These are phyloP conservation scores for Peribatodes rhomboidaria DNA, from an alignment of 2,888 invertebrate species.

Conservation along the genomic window DNA sequence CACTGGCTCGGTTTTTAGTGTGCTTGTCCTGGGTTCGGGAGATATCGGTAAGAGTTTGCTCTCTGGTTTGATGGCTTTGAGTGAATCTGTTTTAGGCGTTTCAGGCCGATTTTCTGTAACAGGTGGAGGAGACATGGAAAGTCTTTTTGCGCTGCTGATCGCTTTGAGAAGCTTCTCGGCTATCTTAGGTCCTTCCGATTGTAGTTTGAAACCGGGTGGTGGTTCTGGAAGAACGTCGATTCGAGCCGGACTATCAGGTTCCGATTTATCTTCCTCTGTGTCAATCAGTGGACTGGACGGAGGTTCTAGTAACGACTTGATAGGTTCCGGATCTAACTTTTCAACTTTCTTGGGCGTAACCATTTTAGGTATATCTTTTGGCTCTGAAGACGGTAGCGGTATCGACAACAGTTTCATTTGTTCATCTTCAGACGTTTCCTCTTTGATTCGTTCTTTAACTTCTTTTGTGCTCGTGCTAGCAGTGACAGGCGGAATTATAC, in stretches of 20 bases:
- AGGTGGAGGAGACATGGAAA: slow-evolving; percentile 80
- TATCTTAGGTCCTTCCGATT: slow-evolving; percentile 86
- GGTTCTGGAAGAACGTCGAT: slow-evolving; percentile 82
- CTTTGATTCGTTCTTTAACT: slow-evolving; percentile 36
- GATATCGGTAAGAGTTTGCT: slow-evolving; percentile 59
- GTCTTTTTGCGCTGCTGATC: slow-evolving; percentile 85
- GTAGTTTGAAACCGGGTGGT: slow-evolving; percentile 78
- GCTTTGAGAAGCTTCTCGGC: slow-evolving; percentile 88
- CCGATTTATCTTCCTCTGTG: slow-evolving; percentile 82
- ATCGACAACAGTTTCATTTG: slow-evolving; percentile 55
- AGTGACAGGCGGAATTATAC: slow-evolving; percentile 31
- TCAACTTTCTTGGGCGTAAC: slow-evolving; percentile 62
- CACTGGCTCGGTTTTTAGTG: slow-evolving; percentile 54
- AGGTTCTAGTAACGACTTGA: slow-evolving; percentile 62
- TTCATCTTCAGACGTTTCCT: slow-evolving; percentile 49
- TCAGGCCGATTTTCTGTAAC: slow-evolving; percentile 63
- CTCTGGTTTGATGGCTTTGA: slow-evolving; percentile 60
- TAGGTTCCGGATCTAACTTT: slow-evolving; percentile 62
- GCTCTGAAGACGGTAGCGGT: slow-evolving; percentile 58
- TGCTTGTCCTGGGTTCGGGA: slow-evolving; percentile 55
- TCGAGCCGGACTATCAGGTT: slow-evolving; percentile 81
- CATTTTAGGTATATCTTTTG: slow-evolving; percentile 54
- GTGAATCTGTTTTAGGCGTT: slow-evolving; percentile 68
- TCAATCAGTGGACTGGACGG: slow-evolving; percentile 79
- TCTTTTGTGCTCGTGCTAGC: slow-evolving; percentile 32